Evolutionary conservation across 2,113 vertebrate genomes (phyloP).

Genomic region (Alaudala cheleensis): DNA sequence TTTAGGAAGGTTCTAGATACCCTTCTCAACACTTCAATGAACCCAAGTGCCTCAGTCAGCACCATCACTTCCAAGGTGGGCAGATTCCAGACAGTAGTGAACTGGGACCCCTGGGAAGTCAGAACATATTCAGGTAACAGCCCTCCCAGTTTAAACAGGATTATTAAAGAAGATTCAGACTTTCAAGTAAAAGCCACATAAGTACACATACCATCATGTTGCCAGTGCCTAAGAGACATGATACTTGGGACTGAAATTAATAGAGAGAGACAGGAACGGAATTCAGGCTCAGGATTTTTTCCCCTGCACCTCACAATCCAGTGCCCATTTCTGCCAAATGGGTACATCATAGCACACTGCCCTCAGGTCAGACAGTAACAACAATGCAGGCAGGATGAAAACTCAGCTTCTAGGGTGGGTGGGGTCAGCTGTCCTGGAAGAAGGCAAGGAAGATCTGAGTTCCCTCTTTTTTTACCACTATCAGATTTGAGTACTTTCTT

Average conservation of each 20-base stretch:
- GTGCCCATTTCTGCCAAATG: not conserved
- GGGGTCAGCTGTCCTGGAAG: not conserved
- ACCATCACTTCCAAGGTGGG: not conserved
- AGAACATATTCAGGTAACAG: not conserved
- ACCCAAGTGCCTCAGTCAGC: not conserved
- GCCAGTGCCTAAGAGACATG: accelerated
- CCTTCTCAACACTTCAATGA: not conserved
- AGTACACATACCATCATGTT: not conserved
- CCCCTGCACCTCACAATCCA: not conserved
- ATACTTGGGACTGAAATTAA: not conserved
- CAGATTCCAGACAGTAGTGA: not conserved
- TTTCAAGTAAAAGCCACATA: not conserved
- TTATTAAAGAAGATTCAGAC: not conserved
- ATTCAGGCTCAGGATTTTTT: not conserved
- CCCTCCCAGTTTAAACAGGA: not conserved
- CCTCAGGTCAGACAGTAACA: not conserved
- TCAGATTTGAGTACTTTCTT: not conserved
- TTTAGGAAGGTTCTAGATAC: not conserved
- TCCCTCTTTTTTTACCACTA: not conserved
- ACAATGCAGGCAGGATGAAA: not conserved
- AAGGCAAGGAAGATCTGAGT: not conserved
- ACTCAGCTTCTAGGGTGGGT: not conserved
- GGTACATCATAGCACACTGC: accelerated
- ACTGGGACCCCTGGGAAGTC: not conserved
- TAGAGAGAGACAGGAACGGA: not conserved